phyloP scores from a whole-genome alignment of 2,888 invertebrate genomes.

The Sphinx pinastri region DNA sequence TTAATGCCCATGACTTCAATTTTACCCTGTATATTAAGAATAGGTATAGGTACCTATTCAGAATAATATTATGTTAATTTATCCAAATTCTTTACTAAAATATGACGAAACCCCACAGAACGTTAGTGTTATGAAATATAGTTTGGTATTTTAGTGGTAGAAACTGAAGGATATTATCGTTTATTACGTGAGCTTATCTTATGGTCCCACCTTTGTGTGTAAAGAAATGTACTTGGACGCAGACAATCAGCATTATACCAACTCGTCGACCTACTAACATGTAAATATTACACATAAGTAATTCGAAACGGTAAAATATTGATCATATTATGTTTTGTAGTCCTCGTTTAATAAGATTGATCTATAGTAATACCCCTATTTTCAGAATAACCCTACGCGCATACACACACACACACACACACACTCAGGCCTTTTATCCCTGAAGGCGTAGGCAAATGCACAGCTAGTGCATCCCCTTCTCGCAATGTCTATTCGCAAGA shows the following conservation, averaged over 20 bases:
- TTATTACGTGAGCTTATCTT: conserved; percentile 23
- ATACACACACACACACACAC: too few species aligned
- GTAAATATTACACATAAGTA: not conserved
- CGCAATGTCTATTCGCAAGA: too few species aligned
- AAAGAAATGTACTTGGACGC: not conserved
- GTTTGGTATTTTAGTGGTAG: not conserved
- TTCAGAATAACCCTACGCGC: too few species aligned
- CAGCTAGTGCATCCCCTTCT: too few species aligned
- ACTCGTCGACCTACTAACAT: not conserved
- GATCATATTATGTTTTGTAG: not conserved
- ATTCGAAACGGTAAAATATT: not conserved
- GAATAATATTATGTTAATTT: too few species aligned
- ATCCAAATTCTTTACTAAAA: not conserved
- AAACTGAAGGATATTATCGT: conserved; percentile 3
- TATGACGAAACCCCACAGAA: not conserved
- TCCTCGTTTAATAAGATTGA: not conserved
- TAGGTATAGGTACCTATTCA: too few species aligned
- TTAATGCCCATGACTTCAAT: too few species aligned
- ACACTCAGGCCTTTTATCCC: too few species aligned
- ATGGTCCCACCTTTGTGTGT: conserved; percentile 18
- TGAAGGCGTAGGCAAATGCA: too few species aligned
- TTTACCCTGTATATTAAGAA: too few species aligned
- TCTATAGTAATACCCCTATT: too few species aligned
- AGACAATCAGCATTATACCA: not conserved
- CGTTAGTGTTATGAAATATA: not conserved